A percentile compares a stretch with the other conserved stretches of the same genome.
phyloP scores from a whole-genome alignment of 2,797 vertebrate species.

The Pantherophis alleghaniensis region DNA sequence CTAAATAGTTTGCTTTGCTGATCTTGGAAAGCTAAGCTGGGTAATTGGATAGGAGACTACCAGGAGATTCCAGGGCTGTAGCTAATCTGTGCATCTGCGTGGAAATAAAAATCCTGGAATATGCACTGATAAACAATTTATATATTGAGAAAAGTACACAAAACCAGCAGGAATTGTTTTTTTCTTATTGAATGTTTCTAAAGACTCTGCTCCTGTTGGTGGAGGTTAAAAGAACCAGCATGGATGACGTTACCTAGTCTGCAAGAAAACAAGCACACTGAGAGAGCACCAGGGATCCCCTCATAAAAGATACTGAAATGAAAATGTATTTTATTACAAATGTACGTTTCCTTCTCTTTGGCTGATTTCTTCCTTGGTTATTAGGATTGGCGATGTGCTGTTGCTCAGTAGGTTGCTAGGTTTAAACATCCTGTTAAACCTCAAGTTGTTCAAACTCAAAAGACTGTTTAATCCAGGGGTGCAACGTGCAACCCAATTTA shows the following conservation, averaged over 20 bases:
- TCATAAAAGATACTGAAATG: neutral
- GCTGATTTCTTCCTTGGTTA: neutral
- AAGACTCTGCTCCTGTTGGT: neutral
- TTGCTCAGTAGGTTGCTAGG: neutral
- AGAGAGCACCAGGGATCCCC: too few relatives aligned
- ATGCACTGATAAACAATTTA: too few relatives aligned
- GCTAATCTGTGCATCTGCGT: too few relatives aligned
- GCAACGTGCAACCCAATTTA: neutral
- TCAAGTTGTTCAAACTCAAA: neutral
- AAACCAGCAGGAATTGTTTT: neutral
- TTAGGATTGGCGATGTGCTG: neutral
- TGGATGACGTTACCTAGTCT: too few relatives aligned
- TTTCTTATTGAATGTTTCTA: neutral
- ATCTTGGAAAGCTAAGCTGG: neutral
- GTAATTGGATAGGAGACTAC: too few relatives aligned
- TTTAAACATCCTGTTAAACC: too few relatives aligned
- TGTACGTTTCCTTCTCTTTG: neutral
- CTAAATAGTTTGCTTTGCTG: neutral
- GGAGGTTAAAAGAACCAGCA: too few relatives aligned
- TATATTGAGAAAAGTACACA: too few relatives aligned
- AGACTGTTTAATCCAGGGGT: neutral
- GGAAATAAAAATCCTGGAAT: too few relatives aligned
- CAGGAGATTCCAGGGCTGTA: too few relatives aligned
- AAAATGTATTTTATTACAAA: neutral
- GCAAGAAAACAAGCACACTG: too few relatives aligned